phyloP scores from a whole-genome alignment of 2,113 vertebrate species.

The Illadopsis cleaveri region DNA sequence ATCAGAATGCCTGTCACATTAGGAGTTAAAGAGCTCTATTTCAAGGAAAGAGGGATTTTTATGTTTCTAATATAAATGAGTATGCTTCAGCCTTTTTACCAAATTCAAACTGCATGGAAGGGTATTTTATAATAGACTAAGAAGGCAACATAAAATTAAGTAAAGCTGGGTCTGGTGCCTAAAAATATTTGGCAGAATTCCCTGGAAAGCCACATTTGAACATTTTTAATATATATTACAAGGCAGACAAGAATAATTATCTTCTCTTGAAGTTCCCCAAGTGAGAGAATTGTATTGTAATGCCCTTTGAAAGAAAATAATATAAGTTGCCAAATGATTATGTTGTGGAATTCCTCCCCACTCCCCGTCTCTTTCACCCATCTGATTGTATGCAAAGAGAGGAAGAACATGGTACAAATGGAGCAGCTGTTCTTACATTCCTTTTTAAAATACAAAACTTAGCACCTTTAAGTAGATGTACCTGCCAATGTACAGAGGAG shows the following conservation, averaged over 20 bases:
- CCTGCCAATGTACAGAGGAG: background rate
- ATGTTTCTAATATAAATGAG: constrained; percentile 63
- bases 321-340: constrained; percentile 43
- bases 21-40: constrained; percentile 45
- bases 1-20: background rate
- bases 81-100: constrained; percentile 65
- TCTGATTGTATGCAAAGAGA: background rate
- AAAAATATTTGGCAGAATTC: constrained; percentile 85
- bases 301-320: constrained; percentile 72
- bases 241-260: constrained; percentile 90
- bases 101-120: constrained; percentile 80
- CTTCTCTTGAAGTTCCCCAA: constrained; percentile 79
- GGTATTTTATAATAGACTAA: constrained; percentile 77
- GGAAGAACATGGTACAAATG: background rate
- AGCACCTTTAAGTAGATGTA: background rate
- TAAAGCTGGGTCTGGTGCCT: constrained; percentile 84
- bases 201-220: constrained; percentile 89
- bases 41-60: constrained; percentile 38
- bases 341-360: constrained; percentile 28
- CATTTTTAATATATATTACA: constrained; percentile 87
- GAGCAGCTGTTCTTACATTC: background rate
- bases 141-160: constrained; percentile 83
- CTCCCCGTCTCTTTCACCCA: background rate
- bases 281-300: constrained; percentile 71
- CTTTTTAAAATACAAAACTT: background rate